phyloP scores from a whole-genome alignment of 2,113 vertebrate species.

The Neotragus moschatus region DNA sequence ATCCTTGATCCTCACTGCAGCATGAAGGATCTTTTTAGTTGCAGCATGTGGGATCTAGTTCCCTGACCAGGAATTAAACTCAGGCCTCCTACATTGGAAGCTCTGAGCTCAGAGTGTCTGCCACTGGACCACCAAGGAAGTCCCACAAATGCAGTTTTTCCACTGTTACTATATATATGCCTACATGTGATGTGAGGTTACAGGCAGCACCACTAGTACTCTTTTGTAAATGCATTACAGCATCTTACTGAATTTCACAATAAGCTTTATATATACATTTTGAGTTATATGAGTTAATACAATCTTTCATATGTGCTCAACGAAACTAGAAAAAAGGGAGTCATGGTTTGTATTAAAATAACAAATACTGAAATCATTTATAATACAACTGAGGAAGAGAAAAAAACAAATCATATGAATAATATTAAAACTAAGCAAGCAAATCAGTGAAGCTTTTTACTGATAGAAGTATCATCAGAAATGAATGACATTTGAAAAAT shows the following conservation, averaged over 20 bases:
- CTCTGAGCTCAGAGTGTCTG: background rate
- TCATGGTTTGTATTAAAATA: constrained; percentile 6
- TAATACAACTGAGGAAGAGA: background rate
- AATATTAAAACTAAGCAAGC: constrained; percentile 41
- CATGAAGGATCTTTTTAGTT: background rate
- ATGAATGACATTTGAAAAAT: constrained; percentile 32
- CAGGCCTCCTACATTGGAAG: background rate
- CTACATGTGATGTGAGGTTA: background rate
- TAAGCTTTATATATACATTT: background rate
- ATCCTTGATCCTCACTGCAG: background rate
- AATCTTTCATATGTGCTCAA: constrained; percentile 6
- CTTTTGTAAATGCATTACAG: background rate
- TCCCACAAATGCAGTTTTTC: background rate
- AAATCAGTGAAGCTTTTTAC: constrained; percentile 22
- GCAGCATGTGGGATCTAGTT: background rate
- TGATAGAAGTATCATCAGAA: constrained; percentile 11
- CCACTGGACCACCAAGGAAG: background rate
- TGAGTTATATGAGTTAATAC: constrained; percentile 37
- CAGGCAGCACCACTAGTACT: background rate
- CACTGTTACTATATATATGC: background rate
- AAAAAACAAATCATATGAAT: constrained; percentile 36
- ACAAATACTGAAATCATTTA: constrained; percentile 37
- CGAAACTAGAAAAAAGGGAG: background rate
- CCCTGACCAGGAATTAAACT: background rate
- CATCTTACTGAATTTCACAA: background rate